Evolutionary conservation across 2,113 vertebrate species (phyloP).

Genomic region (Leptodactylus fuscus): DNA sequence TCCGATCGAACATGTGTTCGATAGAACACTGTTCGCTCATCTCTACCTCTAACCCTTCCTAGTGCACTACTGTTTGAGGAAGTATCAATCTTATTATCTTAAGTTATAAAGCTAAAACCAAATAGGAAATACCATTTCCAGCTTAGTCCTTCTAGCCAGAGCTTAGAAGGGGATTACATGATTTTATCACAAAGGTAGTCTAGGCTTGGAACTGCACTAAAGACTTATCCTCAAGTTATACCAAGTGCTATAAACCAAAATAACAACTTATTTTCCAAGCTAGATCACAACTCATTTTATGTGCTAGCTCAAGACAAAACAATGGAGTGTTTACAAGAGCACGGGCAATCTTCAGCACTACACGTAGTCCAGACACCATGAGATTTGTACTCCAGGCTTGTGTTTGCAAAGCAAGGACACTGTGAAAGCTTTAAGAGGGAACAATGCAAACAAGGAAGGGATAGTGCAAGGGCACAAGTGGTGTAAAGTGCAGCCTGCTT

Average conservation of each 20-base stretch:
- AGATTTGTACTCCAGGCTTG: constrained; percentile 5
- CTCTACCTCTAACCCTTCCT: background rate
- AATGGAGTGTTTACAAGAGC: constrained; percentile 46
- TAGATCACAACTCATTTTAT: constrained; percentile 22
- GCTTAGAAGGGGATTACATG: background rate
- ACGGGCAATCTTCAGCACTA: constrained; percentile 8
- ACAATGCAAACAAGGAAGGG: constrained; percentile 23
- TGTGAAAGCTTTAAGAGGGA: constrained; percentile 30
- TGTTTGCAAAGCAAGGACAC: constrained; percentile 44
- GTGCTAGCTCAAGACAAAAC: constrained; percentile 26
- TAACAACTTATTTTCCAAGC: constrained; percentile 13
- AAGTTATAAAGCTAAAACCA: constrained; percentile 3
- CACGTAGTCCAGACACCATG: background rate
- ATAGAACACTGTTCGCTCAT: too few relatives aligned
- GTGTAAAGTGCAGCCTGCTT: constrained; percentile 6
- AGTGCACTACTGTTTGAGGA: background rate
- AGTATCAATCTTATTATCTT: background rate
- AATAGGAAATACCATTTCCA: constrained; percentile 41
- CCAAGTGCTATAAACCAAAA: constrained; percentile 39
- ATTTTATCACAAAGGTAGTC: constrained; percentile 30
- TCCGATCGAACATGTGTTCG: too few relatives aligned
- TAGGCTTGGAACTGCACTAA: background rate
- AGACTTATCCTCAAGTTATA: constrained; percentile 9
- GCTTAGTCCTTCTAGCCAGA: background rate
- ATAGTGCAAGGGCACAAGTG: constrained; percentile 45